Evolutionary conservation across 2,888 invertebrate genomes (phyloP), one percentile per base, ranked within the genome.

Genomic region (Melanostoma scalare): DNA sequence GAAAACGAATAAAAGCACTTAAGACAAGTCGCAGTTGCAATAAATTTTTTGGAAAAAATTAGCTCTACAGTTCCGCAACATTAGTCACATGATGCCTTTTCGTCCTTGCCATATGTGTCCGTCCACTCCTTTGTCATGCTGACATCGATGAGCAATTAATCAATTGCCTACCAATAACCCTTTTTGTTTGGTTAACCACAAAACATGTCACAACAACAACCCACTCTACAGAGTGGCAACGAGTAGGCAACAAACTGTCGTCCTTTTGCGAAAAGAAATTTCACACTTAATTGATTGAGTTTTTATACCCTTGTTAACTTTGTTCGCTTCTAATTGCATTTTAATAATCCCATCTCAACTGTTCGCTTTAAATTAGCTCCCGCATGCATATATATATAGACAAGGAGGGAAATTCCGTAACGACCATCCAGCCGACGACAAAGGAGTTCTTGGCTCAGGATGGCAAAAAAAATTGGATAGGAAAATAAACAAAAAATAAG

Each of bases 261-360:
- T 50, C 53, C 36, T 38, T 44, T 53, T 76, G 48, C 63, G 35
- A 44, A 78, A 69, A 63, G 71, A 50, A 84, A 71, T 71, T 84
- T 84, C 84, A 84, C 84, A 84, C 84, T 46, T 84, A 84, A 84
- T 84, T 84, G 84, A 84, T 84, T 84, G 84, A 84, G 84, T 84
- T 84, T 84, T 84, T 84, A 84, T 84, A 75, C 79, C 84, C 84
- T 84, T 84, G 84, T 84, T 84, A 84, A 84, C 79, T 79, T 84
- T 75, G 58, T 60, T 63, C 67, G 46, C 55, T 31, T 84, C 84
- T 84, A 84, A 84, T 84, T 84, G 84, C 79, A 71, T 84, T 84
- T 84, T 84, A 84, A 84, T 84, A 84, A 84, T 84, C 79, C 84
- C 61, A 71, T 65, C 65, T 71, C 65, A 56, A 63, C 61, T 73